These are phyloP conservation scores for Eilema griseolum DNA, from an alignment of 2,888 invertebrate species.

Conservation along the genomic window DNA sequence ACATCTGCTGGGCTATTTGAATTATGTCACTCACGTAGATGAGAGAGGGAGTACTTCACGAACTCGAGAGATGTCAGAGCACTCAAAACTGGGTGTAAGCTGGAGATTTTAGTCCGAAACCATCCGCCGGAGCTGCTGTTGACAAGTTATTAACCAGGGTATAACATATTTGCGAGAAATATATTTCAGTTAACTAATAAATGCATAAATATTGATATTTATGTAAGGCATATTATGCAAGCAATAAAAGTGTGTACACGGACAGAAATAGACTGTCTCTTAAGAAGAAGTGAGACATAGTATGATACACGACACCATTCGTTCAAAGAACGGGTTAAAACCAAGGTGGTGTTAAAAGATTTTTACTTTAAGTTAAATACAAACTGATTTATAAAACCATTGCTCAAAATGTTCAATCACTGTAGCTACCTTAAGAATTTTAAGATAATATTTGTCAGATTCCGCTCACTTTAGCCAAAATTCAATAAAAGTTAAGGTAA, in stretches of 20 bases:
- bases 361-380: not conserved
- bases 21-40: slow-evolving; percentile 9
- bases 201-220: too few species aligned
- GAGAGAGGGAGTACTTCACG: not conserved
- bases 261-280: too few species aligned
- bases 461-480: not conserved
- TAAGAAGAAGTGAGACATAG: too few species aligned
- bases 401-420: not conserved
- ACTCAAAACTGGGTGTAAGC: not conserved
- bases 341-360: not conserved
- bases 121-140: not conserved
- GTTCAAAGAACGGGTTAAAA: not conserved
- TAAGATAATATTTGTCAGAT: slow-evolving; percentile 1
- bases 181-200: not conserved
- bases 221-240: too few species aligned
- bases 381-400: not conserved
- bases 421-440: not conserved
- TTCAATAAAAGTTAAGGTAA: not conserved
- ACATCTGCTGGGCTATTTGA: slow-evolving; percentile 3
- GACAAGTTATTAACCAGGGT: not conserved
- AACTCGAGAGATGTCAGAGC: not conserved
- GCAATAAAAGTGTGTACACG: too few species aligned
- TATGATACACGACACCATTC: not conserved
- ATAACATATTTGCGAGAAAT: not conserved
- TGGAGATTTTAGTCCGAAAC: not conserved